A percentile compares a stretch with the other conserved stretches of the same genome.
Conservation (phyloP, 2,888 invertebrate genomes). For the Noctua janthe region DNA sequence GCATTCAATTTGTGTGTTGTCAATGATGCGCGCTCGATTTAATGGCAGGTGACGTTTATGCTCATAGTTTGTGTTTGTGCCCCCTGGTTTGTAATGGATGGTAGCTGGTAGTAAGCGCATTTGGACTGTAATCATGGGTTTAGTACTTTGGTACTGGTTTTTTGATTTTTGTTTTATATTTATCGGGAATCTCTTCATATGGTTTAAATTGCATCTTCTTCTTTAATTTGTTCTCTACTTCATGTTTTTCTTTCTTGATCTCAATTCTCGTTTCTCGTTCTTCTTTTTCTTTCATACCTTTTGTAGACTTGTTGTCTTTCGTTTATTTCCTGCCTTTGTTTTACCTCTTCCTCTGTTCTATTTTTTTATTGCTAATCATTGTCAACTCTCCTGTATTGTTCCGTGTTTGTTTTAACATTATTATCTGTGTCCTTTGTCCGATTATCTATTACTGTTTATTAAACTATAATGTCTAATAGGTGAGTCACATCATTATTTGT, state of each 20-base stretch:
- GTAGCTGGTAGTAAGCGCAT: conserved; percentile 39
- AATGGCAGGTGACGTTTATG: conserved; percentile 85
- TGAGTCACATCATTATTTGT: no score
- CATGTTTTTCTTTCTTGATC: background rate
- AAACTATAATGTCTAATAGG: conserved; percentile 20
- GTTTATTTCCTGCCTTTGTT: background rate
- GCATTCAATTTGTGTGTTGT: conserved; percentile 84
- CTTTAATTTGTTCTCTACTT: background rate
- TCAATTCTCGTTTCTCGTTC: background rate
- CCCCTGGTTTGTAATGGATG: conserved; percentile 53
- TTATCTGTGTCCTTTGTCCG: conserved; percentile 62
- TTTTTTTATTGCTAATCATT: background rate
- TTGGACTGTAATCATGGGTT: conserved; percentile 39
- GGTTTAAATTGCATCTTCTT: background rate
- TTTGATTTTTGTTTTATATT: background rate
- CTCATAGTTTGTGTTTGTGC: conserved; percentile 41
- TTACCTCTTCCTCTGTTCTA: background rate
- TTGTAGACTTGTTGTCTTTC: no score
- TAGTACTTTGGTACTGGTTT: background rate
- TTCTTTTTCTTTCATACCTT: background rate
- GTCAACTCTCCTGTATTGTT: conserved; percentile 14
- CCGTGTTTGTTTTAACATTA: conserved; percentile 60
- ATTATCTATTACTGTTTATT: conserved; percentile 51
- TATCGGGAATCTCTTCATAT: background rate
- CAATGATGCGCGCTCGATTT: conserved; percentile 87